Evolutionary conservation across 2,888 invertebrate species (phyloP).

Genomic region (Tachina lurida): DNA sequence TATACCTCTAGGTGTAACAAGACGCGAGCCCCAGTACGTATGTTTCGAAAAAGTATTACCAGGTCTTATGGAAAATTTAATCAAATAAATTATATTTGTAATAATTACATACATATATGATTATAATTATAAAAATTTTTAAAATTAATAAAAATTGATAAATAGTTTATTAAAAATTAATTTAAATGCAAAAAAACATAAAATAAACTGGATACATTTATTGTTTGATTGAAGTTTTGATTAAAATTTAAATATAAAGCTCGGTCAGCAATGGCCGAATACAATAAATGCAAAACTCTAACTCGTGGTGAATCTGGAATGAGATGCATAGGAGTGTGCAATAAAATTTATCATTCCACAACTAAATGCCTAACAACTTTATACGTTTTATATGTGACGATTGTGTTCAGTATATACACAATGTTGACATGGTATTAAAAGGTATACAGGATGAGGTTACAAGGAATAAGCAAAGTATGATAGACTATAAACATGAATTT

Average conservation of each 20-base stretch:
- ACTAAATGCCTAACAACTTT: neutral
- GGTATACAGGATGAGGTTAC: neutral
- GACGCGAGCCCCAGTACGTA: no score
- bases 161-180: no score
- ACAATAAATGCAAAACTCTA: neutral
- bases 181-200: no score
- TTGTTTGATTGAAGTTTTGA: no score
- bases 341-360: neutral
- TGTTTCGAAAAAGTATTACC: no score
- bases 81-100: no score
- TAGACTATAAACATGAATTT: slow-evolving; percentile 10
- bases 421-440: neutral
- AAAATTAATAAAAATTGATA: no score
- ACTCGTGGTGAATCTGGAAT: neutral
- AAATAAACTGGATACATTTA: no score
- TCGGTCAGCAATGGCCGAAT: neutral
- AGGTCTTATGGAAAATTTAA: no score
- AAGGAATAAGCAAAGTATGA: neutral
- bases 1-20: no score
- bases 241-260: neutral
- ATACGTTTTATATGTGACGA: neutral
- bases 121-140: no score
- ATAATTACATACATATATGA: no score
- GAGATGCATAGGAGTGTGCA: neutral
- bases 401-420: neutral